Evolutionary conservation across 2,113 vertebrate genomes (phyloP), one percentile per base, ranked within the genome.

Genomic region (Menura novaehollandiae): DNA sequence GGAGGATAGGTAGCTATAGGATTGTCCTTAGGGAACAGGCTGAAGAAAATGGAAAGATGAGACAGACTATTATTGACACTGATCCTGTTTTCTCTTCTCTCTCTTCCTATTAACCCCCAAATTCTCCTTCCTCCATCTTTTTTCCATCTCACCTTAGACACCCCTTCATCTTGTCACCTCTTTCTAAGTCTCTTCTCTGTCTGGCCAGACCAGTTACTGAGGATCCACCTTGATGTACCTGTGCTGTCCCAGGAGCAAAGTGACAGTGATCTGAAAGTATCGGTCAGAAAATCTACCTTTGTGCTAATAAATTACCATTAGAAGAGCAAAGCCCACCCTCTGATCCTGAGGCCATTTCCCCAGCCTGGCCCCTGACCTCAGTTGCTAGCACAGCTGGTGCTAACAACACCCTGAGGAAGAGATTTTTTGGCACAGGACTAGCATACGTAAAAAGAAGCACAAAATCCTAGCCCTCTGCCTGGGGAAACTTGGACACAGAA

Each of bases 361-460:
- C 6, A 75, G 22, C 47, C 47, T 75, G 52, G 17, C 3, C 21
- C 11, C 44, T 44, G 27, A 43, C 8, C 5, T 18, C n/a, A 85
- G n/a, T 47, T 75, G 30, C 35, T 49, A 41, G 16, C 46, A 69
- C 37, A 89, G 22, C 13, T 63, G 24, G 6, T 74, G 33, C 14
- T 23, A 72, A 32, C 12, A 66, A 0, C 20, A 87, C 12, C 47
- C 51, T 37, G 19, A 15, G 11, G 28, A 82, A 35, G 44, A 32
- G 10, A 13, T 5, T 58, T 80, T 78, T 90, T 55, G 44, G 23
- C 4, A 22, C 30, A 74, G 41, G 15, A 39, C 1, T 28, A 24
- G 1, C 15, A 4, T 17, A 8, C 12, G 5, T n/a, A 63, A 55
- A 41, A 47, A 74, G 69, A 72, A 18, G 0, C 13, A 51, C 7